A percentile compares a stretch with the other conserved stretches of the same genome.
These are phyloP conservation scores for Hiodon alosoides DNA, from an alignment of 2,113 vertebrate genomes.

Conservation along the genomic window DNA sequence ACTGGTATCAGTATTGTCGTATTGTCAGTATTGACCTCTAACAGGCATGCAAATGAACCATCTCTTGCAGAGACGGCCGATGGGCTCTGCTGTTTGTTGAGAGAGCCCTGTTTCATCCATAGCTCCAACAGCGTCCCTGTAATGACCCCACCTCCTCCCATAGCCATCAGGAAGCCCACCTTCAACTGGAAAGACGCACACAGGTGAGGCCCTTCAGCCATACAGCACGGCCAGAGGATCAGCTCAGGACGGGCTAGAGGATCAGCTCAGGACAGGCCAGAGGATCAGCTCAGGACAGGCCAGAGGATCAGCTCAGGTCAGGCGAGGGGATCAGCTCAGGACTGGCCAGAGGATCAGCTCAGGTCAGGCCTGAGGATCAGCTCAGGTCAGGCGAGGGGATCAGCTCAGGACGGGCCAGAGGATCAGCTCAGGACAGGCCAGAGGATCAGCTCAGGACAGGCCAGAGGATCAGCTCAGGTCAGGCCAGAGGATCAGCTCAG, in stretches of 20 bases:
- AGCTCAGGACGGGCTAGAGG: not conserved
- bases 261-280: not conserved
- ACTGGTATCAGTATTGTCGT: too few relatives aligned
- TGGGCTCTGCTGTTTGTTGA: conserved; percentile 64
- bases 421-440: too few relatives aligned
- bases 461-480: too few relatives aligned
- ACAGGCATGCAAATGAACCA: not conserved
- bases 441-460: too few relatives aligned
- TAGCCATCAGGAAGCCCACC: conserved; percentile 40
- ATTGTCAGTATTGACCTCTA: not conserved
- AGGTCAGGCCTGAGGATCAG: too few relatives aligned
- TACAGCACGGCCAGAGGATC: not conserved
- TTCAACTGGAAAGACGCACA: conserved; percentile 65
- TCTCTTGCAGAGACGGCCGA: conserved; percentile 51
- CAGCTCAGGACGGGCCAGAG: too few relatives aligned
- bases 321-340: too few relatives aligned
- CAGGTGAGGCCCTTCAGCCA: conserved; percentile 50
- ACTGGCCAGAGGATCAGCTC: too few relatives aligned
- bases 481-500: too few relatives aligned
- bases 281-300: too few relatives aligned
- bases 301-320: too few relatives aligned
- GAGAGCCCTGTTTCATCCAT: conserved; percentile 54
- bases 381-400: too few relatives aligned
- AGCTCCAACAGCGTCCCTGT: conserved; percentile 12
- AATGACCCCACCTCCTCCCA: conserved; percentile 30